Conservation (phyloP, 2,797 vertebrate species). For the Coilia nasus region DNA sequence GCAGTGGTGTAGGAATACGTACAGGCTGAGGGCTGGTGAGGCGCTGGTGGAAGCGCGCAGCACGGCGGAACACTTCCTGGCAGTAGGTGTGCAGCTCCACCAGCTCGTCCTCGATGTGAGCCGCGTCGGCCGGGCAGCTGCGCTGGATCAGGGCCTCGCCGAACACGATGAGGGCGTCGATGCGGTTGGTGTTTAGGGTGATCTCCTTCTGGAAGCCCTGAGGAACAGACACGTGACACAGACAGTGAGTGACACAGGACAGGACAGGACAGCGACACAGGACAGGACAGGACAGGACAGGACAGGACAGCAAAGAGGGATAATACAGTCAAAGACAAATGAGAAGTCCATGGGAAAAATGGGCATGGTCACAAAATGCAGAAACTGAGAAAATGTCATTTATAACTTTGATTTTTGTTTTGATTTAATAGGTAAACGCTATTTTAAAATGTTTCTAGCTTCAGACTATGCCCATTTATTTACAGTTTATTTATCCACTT, state of each 20-base stretch:
- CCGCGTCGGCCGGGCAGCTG: slow-evolving; percentile 86
- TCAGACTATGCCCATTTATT: too few species aligned
- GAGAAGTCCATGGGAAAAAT: too few species aligned
- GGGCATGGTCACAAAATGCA: too few species aligned
- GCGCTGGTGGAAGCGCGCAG: slow-evolving; percentile 88
- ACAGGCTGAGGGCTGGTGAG: slow-evolving; percentile 81
- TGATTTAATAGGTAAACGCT: too few species aligned
- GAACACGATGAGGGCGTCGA: slow-evolving; percentile 89
- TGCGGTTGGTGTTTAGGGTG: slow-evolving; percentile 88
- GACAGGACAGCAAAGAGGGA: too few species aligned
- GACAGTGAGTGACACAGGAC: not conserved
- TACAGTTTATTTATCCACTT: too few species aligned
- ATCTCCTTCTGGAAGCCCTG: slow-evolving; percentile 96
- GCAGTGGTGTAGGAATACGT: slow-evolving; percentile 58
- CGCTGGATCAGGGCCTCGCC: slow-evolving; percentile 92
- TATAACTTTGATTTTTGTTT: too few species aligned
- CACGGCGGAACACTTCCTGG: slow-evolving; percentile 91
- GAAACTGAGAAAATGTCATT: too few species aligned
- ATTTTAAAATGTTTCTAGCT: too few species aligned
- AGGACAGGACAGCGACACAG: too few species aligned
- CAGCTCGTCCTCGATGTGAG: slow-evolving; percentile 87
- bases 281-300: not conserved
- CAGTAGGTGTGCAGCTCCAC: slow-evolving; percentile 93
- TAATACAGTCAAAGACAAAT: too few species aligned
- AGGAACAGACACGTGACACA: slow-evolving; percentile 2